Percentiles rank a stretch among this genome's conserved stretches.
Evolutionary conservation across 1,140 invertebrate species (phyloP).

Genomic region (Dufourea novaeangliae): DNA sequence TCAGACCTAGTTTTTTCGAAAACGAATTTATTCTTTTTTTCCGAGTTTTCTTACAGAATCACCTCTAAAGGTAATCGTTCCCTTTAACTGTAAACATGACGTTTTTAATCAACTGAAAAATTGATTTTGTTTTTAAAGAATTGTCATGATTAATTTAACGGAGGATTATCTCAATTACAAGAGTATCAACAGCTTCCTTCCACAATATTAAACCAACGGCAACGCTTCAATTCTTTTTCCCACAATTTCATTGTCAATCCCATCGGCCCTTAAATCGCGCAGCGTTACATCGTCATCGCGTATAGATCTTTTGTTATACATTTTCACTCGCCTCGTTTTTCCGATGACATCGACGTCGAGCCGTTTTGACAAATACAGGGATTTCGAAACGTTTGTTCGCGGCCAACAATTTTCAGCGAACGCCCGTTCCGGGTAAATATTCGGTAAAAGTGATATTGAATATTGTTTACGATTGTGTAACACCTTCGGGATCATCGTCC

Average conservation of each 20-base stretch:
- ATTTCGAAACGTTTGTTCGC: conserved; percentile 17
- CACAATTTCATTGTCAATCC: neutral
- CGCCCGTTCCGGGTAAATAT: neutral
- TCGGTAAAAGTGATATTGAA: conserved; percentile 9
- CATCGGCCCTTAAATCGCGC: neutral
- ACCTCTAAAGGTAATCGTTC: no score
- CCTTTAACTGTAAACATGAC: no score
- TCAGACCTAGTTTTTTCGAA: no score
- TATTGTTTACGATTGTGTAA: conserved; percentile 10
- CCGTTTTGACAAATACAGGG: conserved; percentile 29
- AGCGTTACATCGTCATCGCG: neutral
- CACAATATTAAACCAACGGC: no score
- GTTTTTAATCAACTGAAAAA: no score
- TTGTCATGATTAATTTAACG: no score
- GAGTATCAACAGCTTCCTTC: no score
- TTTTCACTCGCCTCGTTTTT: conserved; percentile 26
- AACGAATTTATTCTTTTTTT: no score
- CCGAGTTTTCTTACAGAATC: no score
- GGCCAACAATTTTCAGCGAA: conserved; percentile 27
- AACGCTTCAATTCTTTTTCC: neutral
- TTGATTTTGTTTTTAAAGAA: no score
- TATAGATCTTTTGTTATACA: conserved; percentile 7
- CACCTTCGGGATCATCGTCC: neutral
- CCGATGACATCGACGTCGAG: neutral
- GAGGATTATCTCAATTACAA: no score